Percentiles rank a stretch among this genome's conserved stretches.
These are phyloP conservation scores for Onychorhynchus coronatus DNA, from an alignment of 2,113 vertebrate genomes.

Conservation along the genomic window DNA sequence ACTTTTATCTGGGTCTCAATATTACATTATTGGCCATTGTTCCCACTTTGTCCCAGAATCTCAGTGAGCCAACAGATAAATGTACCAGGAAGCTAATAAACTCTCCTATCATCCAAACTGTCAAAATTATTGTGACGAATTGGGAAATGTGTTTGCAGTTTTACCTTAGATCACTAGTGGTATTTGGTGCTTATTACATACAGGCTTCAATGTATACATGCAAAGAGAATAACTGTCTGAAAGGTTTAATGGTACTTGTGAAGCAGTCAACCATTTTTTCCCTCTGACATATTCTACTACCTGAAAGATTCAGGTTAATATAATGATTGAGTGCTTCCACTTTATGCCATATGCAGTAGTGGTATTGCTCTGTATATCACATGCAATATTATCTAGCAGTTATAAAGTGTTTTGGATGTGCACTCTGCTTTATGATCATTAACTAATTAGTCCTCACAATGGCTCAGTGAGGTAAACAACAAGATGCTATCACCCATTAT, in stretches of 20 bases:
- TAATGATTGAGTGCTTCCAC: constrained; percentile 52
- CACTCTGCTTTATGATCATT: constrained; percentile 50
- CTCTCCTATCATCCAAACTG: neutral
- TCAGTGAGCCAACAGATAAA: neutral
- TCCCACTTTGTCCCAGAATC: neutral
- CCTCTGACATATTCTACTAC: constrained; percentile 48
- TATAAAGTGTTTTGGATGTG: constrained; percentile 35
- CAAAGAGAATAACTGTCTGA: constrained; percentile 31
- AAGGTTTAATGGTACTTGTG: constrained; percentile 58
- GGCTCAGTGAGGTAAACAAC: constrained; percentile 26
- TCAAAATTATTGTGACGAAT: constrained; percentile 4
- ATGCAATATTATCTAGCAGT: constrained; percentile 40
- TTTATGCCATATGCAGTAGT: constrained; percentile 27
- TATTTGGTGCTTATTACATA: constrained; percentile 17
- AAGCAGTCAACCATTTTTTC: constrained; percentile 62
- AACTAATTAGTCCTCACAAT: constrained; percentile 59
- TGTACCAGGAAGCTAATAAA: neutral
- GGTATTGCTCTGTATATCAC: constrained; percentile 42
- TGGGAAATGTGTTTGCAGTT: neutral
- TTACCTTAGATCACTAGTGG: neutral
- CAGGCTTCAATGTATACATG: neutral
- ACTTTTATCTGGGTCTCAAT: neutral
- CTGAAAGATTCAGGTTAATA: constrained; percentile 60
- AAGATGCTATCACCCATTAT: constrained; percentile 13
- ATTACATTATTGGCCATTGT: neutral